Evolutionary conservation across 2,113 vertebrate species (phyloP), one percentile per base, ranked within the genome.

Genomic region (Periophthalmodon schlosseri): DNA sequence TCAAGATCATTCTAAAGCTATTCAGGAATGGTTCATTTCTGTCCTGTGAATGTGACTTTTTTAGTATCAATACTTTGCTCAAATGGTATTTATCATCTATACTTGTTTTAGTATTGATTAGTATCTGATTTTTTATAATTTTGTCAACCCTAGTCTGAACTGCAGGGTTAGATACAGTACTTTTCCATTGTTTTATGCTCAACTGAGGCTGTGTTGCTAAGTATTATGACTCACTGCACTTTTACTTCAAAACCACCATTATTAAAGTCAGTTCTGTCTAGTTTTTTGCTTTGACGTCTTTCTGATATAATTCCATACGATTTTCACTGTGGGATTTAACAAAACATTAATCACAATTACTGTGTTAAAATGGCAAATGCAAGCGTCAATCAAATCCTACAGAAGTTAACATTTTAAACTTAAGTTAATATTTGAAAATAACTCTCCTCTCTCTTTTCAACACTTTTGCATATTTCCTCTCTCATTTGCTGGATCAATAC

Each of bases 401-500:
- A 18, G 36, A 10, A 44, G 8, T 9, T 18, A 50, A 18, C 5
- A 5, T 18, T 54, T 56, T 56, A n/a, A 54, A 54, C 7, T 6
- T 8, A 61, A 16, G 33, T 63, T 63, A 21, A 61, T 18, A 60
- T 60, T 60, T 33, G 24, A 34, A 18, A 16, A 15, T 16, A 15
- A 2, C 15, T 8, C 14, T 8, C 15, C 18, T 63, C 28, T 34
- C 5, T 34, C 28, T 33, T 28, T 39, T 10, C 28, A 24, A 61
- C 58, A 70, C 54, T 44, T 77, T 76, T 63, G 39, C 23, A 11
- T 58, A 6, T 73, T 72, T 78, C 21, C 72, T 21, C 33, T 65
- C 36, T 73, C 24, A 5, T 44, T 12, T n/a, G 6, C 36, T 70
- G 58, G 20, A 61, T 13, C 68, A 34, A 60, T 23, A 60, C 46